Evolutionary conservation across 1,140 invertebrate genomes (phyloP).

Genomic region (Anagrus nilaparvatae): DNA sequence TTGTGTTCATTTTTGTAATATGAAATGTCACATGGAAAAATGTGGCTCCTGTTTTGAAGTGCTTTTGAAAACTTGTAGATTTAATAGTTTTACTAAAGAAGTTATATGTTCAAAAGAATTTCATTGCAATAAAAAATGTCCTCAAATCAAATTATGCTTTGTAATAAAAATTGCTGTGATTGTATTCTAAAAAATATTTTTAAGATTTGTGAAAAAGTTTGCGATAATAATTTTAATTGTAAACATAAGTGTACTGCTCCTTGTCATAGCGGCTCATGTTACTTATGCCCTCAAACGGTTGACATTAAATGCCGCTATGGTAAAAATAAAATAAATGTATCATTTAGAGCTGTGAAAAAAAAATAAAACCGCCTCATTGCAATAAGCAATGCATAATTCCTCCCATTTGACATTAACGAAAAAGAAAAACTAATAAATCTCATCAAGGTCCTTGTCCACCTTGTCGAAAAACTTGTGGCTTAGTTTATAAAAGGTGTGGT

Average conservation of each 20-base stretch:
- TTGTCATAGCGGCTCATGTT: constrained; percentile 83
- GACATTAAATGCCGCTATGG: constrained; percentile 77
- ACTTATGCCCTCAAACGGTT: constrained; percentile 73
- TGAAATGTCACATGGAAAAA: constrained; percentile 70
- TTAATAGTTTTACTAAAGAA: constrained; percentile 69
- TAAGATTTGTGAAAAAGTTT: constrained; percentile 73
- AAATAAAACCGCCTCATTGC: constrained; percentile 69
- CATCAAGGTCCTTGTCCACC: constrained; percentile 82
- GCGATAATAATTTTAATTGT: constrained; percentile 69
- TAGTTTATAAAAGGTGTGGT: constrained; percentile 51
- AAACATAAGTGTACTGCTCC: constrained; percentile 81
- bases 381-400: constrained; percentile 60
- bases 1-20: constrained; percentile 67
- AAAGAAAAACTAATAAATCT: constrained; percentile 63
- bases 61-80: constrained; percentile 70
- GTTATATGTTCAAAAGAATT: constrained; percentile 81
- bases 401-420: constrained; percentile 68
- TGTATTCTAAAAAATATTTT: constrained; percentile 29
- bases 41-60: constrained; percentile 79
- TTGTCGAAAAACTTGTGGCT: constrained; percentile 64
- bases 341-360: constrained; percentile 74
- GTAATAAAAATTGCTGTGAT: constrained; percentile 63
- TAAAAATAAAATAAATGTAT: constrained; percentile 64
- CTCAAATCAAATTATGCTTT: constrained; percentile 69
- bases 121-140: constrained; percentile 83